phyloP scores from a whole-genome alignment of 2,797 vertebrate genomes.

The Tamandua tetradactyla region DNA sequence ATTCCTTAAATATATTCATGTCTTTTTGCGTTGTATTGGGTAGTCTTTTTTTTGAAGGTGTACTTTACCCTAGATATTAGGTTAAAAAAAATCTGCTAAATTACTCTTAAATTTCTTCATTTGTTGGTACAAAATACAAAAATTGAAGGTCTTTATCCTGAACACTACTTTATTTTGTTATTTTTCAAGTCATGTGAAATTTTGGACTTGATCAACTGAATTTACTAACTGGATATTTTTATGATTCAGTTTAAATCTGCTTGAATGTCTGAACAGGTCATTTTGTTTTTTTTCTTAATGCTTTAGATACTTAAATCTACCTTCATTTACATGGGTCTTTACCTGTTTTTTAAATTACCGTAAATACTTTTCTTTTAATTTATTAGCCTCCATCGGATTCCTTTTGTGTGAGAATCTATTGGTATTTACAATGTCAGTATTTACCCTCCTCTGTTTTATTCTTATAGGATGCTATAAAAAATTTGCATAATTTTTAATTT shows the following conservation, averaged over 20 bases:
- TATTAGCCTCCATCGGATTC: neutral
- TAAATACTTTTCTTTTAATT: neutral
- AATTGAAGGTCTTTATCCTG: neutral
- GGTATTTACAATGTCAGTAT: neutral
- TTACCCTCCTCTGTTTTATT: neutral
- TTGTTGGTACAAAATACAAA: neutral
- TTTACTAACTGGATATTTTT: neutral
- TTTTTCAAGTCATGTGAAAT: neutral
- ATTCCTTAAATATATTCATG: neutral
- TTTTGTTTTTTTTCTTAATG: neutral
- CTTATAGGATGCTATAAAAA: neutral
- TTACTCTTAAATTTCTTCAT: neutral
- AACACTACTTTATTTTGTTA: neutral
- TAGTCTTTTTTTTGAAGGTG: neutral
- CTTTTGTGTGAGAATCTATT: neutral
- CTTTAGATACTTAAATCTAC: neutral
- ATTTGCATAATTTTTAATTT: neutral
- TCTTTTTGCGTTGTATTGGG: neutral
- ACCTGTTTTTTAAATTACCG: neutral
- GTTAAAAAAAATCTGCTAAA: neutral
- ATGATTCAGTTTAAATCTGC: neutral
- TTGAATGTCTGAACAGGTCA: neutral
- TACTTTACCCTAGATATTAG: neutral
- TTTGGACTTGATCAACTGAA: neutral
- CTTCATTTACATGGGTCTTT: neutral